Base-by-base conservation (phyloP, 1,140 invertebrate genomes). In the Harpegnathos saltator region DNA sequence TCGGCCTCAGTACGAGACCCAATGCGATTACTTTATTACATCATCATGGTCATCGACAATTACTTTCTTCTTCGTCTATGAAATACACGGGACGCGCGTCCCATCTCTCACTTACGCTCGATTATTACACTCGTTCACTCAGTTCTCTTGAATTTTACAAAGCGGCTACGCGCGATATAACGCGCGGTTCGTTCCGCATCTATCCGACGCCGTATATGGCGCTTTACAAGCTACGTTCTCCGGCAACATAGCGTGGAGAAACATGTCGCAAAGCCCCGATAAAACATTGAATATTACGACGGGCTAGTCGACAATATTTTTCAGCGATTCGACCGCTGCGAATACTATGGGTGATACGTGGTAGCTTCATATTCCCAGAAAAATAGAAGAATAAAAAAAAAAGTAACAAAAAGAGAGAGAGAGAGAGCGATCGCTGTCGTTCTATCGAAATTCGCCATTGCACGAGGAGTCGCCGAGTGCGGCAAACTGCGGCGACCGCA, bases 251-350 rank as follows among this genome's bases (percentile, higher is more conserved):
- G 48, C 44, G n/a, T 22, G n/a, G 29, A n/a, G 29, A 12, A 29
- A 24, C 38, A 15, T 29, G 54, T 22, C 19, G 63, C 26, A 17
- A 65, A 54, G 5, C 19, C 15, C 50, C 74, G 48, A 66, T 66
- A 77, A 65, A 54, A 38, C 26, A 66, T 65, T 52, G 19, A 66
- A 77, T 56, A 66, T 66, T 54, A 66, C 74, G 50, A n/a, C 14
- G 14, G n/a, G 15, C 61, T 19, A 65, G 44, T 65, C 24, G 44
- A 54, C 54, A 65, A 44, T 19, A n/a, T 52, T 56, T 77, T 52
- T 66, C 29, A 24, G 52, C 52, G 52, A 54, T 54, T 15, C 54
- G 17, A 11, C 9, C 29, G 62, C n/a, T n/a, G 24, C 11, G 14
- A 4, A 26, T 52, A 15, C 14, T 44, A 17, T 26, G 1, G 29